These are phyloP conservation scores for Hemaris fuciformis DNA, from an alignment of 2,888 invertebrate genomes.

Conservation along the genomic window DNA sequence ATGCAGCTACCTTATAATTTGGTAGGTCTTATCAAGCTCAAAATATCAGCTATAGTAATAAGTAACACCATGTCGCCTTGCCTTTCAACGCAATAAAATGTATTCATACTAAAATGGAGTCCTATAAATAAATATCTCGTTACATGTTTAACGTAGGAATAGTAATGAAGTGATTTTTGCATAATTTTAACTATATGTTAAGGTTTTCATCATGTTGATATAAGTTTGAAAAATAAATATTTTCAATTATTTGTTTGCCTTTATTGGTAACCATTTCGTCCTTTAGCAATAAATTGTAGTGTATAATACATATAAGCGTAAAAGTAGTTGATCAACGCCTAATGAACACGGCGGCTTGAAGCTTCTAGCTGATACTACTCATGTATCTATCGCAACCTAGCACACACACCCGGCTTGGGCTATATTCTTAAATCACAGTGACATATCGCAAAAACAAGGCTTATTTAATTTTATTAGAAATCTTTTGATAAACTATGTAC, in stretches of 20 bases:
- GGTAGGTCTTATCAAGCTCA: not conserved
- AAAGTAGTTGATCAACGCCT: too few relatives aligned
- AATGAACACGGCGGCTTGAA: too few relatives aligned
- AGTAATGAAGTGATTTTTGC: not conserved
- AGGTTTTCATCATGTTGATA: not conserved
- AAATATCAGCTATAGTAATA: not conserved
- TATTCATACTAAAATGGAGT: not conserved
- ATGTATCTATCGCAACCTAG: too few relatives aligned
- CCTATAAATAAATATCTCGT: not conserved
- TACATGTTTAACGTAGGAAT: not conserved
- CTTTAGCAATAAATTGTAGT: too few relatives aligned
- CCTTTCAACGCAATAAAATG: not conserved
- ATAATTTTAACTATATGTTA: not conserved
- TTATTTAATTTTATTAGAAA: too few relatives aligned
- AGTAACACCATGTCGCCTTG: not conserved
- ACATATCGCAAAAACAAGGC: too few relatives aligned
- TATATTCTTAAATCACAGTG: too few relatives aligned
- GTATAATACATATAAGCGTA: too few relatives aligned
- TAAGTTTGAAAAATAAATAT: not conserved
- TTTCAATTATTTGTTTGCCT: not conserved
- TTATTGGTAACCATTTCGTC: not conserved
- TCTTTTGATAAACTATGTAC: too few relatives aligned
- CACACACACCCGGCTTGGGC: too few relatives aligned
- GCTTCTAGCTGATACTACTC: too few relatives aligned
- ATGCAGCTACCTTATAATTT: not conserved